Evolutionary conservation across 2,888 invertebrate genomes (phyloP), one percentile per base, ranked within the genome.

Genomic region (Epistrophe eligans): DNA sequence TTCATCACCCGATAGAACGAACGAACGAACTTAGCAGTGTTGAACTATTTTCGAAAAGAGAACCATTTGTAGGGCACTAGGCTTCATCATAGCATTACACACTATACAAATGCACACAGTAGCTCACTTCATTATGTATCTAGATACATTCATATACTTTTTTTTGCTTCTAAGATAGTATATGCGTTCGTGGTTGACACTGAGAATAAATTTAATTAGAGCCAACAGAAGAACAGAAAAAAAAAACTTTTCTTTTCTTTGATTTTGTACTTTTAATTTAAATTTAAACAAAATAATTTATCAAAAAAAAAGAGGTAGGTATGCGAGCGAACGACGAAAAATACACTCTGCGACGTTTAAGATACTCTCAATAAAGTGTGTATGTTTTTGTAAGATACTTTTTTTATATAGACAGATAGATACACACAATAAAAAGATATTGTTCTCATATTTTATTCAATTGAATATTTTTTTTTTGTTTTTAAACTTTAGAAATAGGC

Each of bases 171-270:
- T 35, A 32, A 66, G 32, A 66, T 66, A 48, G 50, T 67, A 73
- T 72, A 79, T 67, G 73, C 76, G 83, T 76, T 79, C 76, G 87
- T 83, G 74, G 87, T 82, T 87, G 87, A 87, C 87, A 87, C 87
- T 83, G 83, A 83, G 87, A 79, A 87, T 83, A 87, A 87, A 87
- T 87, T 87, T 87, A 87, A 87, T 87, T 87, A 87, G 79, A 87
- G 76, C 72, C 72, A 87, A 87, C 79, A 67, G 72, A 83, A 79
- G 80, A 76, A 64, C 32, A 24, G 67, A 77, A 73, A 79, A 83
- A 85, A 73, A 72, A 43, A 77, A 45, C 62, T 70, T 79, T 55
- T 62, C 5, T 40, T 72, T 72, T 35, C 48, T 66, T 70, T 60
- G n/a, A 43, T 67, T 81, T 81, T 43, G 48, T 73, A 52, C 38